Percentiles rank a stretch among this genome's conserved stretches.
Conservation (phyloP, 2,797 vertebrate genomes). For the Buceros bicornis region DNA sequence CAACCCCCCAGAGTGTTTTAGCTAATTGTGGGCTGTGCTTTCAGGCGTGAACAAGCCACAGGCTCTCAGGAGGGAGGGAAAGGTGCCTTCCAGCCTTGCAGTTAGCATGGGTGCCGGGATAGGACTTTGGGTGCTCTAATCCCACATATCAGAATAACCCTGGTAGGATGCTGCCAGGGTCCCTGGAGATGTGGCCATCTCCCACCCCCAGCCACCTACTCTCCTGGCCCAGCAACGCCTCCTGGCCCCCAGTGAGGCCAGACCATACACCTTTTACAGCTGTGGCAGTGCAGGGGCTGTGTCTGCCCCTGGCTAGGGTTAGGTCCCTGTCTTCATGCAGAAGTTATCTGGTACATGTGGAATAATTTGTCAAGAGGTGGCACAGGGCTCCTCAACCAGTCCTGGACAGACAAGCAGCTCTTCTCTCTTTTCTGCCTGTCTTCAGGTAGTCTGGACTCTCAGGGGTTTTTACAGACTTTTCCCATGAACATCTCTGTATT, state of each 20-base stretch:
- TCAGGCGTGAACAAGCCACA: background rate
- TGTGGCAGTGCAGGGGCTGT: no score
- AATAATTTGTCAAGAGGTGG: background rate
- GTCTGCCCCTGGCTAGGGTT: background rate
- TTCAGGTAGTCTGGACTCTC: background rate
- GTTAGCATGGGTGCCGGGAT: background rate
- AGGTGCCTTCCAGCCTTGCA: background rate
- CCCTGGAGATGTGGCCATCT: background rate
- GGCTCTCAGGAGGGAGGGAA: background rate
- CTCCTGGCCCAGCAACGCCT: no score
- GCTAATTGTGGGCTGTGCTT: background rate
- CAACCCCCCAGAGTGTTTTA: background rate
- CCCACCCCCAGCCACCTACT: accelerated
- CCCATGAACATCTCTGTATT: background rate
- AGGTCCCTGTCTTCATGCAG: background rate
- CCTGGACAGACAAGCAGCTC: background rate
- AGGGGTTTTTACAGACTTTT: background rate
- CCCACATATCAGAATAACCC: background rate
- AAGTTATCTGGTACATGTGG: background rate
- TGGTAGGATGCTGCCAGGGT: accelerated
- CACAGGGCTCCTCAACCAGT: background rate
- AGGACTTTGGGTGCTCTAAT: background rate
- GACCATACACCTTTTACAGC: no score
- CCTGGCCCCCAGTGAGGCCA: background rate
- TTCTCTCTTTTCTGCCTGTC: background rate